A percentile compares a stretch with the other conserved stretches of the same genome.
These are phyloP conservation scores for Diaprepes abbreviatus DNA, from an alignment of 2,888 invertebrate species.

Conservation along the genomic window DNA sequence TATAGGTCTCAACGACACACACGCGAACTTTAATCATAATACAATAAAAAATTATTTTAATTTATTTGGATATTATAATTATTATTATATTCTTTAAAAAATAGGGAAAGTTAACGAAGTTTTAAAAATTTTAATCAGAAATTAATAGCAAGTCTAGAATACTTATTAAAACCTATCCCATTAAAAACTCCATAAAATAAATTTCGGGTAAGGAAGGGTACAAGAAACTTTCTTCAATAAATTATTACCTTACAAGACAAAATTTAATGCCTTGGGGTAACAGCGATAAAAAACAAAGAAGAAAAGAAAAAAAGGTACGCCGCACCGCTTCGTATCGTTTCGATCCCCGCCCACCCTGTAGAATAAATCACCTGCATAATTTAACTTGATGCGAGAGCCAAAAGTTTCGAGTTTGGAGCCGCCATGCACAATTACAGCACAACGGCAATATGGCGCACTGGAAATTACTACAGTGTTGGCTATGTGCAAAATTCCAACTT, in stretches of 20 bases:
- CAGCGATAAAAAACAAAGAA: constrained; percentile 22
- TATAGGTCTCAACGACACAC: no score
- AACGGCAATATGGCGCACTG: constrained; percentile 23
- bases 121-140: background rate
- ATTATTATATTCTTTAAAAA: background rate
- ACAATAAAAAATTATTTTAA: no score
- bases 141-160: background rate
- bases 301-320: constrained; percentile 18
- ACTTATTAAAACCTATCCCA: background rate
- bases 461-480: constrained; percentile 8
- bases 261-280: constrained; percentile 23
- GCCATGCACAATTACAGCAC: constrained; percentile 18
- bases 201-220: background rate
- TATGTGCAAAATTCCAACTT: background rate
- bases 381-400: constrained; percentile 19
- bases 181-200: constrained; percentile 12
- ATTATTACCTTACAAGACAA: constrained; percentile 18
- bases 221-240: constrained; percentile 17
- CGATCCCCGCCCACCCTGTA: constrained; percentile 21
- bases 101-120: background rate
- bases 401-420: constrained; percentile 4
- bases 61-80: no score
- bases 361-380: constrained; percentile 30
- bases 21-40: no score
- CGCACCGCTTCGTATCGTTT: constrained; percentile 15